Percentiles rank a stretch among this genome's conserved stretches.
Conservation (phyloP, 2,797 vertebrate species). For the Sebastes trivittatus region DNA sequence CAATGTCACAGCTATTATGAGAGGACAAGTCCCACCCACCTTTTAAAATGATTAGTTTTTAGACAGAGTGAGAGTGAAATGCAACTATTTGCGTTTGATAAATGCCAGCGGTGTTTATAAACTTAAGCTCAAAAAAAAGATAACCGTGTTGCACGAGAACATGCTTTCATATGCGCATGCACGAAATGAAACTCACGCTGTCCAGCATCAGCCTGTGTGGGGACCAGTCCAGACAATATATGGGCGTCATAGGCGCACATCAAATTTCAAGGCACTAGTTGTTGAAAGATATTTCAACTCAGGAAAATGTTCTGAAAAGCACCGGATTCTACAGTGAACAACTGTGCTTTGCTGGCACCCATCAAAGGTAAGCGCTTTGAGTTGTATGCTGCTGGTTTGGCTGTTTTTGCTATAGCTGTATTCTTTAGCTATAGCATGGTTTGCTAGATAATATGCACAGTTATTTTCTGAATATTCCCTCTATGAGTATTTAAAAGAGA, state of each 20-base stretch:
- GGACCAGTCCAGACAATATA: too few relatives aligned
- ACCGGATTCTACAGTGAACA: neutral
- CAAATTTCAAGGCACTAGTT: neutral
- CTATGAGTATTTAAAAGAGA: neutral
- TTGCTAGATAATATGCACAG: neutral
- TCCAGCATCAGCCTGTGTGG: too few relatives aligned
- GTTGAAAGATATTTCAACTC: neutral
- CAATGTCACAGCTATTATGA: neutral
- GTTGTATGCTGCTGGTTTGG: neutral
- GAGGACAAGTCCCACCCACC: too few relatives aligned
- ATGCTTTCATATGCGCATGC: too few relatives aligned
- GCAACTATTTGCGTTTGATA: neutral
- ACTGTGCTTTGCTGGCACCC: neutral
- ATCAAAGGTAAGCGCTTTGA: rapidly evolving
- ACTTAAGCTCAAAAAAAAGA: neutral
- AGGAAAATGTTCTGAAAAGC: neutral
- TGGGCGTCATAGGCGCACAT: too few relatives aligned
- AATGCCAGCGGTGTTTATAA: neutral
- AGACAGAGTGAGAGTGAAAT: neutral
- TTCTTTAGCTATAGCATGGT: neutral
- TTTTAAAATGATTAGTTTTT: neutral
- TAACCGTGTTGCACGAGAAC: neutral
- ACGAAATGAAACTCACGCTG: too few relatives aligned
- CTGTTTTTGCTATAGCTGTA: neutral
- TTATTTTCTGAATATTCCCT: rapidly evolving